Evolutionary conservation across 1,140 invertebrate species (phyloP).

Genomic region (Heliconius himera): DNA sequence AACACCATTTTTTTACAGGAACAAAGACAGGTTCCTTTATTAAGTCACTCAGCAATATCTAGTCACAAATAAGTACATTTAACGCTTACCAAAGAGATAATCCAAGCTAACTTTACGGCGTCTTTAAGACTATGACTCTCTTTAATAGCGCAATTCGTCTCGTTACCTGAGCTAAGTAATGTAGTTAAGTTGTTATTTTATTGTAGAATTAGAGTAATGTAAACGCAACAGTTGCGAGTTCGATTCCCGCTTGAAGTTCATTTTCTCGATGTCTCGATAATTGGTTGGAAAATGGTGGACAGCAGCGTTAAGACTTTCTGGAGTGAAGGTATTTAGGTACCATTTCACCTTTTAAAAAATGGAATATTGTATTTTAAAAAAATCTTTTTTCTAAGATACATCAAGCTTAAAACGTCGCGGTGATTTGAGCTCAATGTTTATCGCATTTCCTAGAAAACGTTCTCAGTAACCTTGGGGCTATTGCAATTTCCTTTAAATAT

Average conservation of each 20-base stretch:
- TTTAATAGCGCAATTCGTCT: slow-evolving; percentile 60
- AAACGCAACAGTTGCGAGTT: neutral
- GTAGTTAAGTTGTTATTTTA: slow-evolving; percentile 46
- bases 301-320: too few species aligned
- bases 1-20: too few species aligned
- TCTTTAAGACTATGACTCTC: slow-evolving; percentile 49
- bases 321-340: too few species aligned
- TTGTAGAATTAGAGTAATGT: slow-evolving; percentile 29
- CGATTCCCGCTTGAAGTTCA: too few species aligned
- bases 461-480: neutral
- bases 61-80: neutral
- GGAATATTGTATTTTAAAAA: neutral
- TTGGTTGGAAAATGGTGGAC: too few species aligned
- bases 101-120: slow-evolving; percentile 44
- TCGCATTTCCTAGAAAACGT: neutral
- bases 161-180: slow-evolving; percentile 46
- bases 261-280: too few species aligned
- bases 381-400: neutral
- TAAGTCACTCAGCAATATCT: neutral
- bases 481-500: slow-evolving; percentile 7
- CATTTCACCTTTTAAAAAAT: too few species aligned
- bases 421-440: neutral
- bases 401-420: neutral
- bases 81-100: slow-evolving; percentile 42
- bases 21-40: neutral